phyloP scores from a whole-genome alignment of 2,797 vertebrate genomes.

The Notamacropus eugenii region DNA sequence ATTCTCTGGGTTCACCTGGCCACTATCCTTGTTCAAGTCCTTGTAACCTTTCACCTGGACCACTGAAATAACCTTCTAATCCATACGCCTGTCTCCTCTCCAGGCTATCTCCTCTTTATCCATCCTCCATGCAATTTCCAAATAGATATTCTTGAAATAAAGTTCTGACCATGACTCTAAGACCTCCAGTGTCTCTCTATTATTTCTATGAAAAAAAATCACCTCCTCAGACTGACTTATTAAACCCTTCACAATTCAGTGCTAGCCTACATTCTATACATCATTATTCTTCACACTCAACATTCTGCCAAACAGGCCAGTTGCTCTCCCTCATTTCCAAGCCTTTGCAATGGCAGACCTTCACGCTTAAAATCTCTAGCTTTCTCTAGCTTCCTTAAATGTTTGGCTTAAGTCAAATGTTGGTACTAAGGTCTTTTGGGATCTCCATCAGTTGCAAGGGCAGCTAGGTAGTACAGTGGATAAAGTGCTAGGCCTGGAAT shows the following conservation, averaged over 20 bases:
- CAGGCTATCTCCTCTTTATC: not conserved
- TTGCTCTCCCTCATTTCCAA: not conserved
- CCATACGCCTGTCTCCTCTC: not conserved
- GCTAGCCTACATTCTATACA: not conserved
- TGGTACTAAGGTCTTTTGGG: not conserved
- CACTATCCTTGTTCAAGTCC: not conserved
- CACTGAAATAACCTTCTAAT: not conserved
- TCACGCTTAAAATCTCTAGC: not conserved
- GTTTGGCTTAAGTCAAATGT: not conserved
- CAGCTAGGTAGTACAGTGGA: not conserved
- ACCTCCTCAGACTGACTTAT: not conserved
- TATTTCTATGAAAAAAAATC: not conserved
- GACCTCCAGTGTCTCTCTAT: not conserved
- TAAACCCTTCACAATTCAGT: not conserved
- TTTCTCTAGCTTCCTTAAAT: not conserved
- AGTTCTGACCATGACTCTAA: not conserved
- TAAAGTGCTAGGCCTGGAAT: not conserved
- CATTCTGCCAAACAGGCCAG: not conserved
- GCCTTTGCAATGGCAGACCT: not conserved
- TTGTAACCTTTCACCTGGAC: not conserved
- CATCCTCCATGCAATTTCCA: not conserved
- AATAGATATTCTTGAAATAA: not conserved
- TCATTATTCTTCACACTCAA: not conserved
- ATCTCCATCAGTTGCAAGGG: not conserved
- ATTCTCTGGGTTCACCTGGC: not conserved